These are phyloP conservation scores for Merluccius polli DNA, from an alignment of 2,797 vertebrate species.

Conservation along the genomic window DNA sequence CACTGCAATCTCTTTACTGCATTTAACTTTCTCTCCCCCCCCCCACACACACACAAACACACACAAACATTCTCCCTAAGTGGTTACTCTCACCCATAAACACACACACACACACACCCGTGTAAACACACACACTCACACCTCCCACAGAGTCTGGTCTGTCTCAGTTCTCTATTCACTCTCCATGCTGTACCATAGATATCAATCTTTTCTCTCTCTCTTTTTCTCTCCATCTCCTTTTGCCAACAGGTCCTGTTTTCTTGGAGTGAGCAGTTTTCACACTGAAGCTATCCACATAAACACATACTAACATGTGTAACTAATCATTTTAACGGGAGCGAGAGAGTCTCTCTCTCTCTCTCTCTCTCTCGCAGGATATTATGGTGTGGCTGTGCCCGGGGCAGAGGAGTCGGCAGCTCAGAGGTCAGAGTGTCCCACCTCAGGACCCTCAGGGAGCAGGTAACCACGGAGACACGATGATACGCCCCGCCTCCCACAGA, in stretches of 20 bases:
- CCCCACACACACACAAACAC: neutral
- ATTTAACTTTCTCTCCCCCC: no score
- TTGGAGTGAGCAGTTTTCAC: neutral
- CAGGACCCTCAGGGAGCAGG: neutral
- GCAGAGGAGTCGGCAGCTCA: neutral
- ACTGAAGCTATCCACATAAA: neutral
- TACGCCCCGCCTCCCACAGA: neutral
- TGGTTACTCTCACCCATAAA: neutral
- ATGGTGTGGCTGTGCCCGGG: neutral
- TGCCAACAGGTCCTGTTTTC: neutral
- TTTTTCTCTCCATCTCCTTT: neutral
- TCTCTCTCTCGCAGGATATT: neutral
- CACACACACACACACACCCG: conserved; percentile 4
- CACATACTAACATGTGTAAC: no score
- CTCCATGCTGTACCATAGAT: neutral
- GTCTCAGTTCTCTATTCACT: neutral
- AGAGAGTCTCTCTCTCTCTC: neutral
- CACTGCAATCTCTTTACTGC: no score
- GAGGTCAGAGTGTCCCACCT: neutral
- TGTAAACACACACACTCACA: neutral
- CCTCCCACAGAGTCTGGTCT: neutral
- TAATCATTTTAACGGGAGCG: no score
- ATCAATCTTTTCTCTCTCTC: neutral
- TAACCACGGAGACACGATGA: neutral
- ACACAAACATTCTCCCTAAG: neutral